Evolutionary conservation across 1,140 invertebrate genomes (phyloP).

Genomic region (Tetragonula clypearis): DNA sequence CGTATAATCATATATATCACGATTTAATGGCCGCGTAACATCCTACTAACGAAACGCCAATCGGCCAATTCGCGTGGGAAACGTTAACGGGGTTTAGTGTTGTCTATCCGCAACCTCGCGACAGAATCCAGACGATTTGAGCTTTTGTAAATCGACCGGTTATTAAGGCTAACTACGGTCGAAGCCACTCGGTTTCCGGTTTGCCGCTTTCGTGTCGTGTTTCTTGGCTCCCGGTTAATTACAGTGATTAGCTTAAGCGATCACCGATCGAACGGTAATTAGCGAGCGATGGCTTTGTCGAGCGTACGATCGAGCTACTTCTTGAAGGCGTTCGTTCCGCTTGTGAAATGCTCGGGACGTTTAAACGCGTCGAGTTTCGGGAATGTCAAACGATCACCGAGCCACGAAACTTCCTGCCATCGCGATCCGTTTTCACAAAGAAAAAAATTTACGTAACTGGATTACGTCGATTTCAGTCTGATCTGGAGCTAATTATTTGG

Average conservation of each 20-base stretch:
- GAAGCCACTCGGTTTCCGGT: not conserved
- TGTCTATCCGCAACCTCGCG: not conserved
- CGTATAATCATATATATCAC: too few species aligned
- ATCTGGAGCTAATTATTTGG: too few species aligned
- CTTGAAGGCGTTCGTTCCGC: not conserved
- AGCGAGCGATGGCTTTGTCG: constrained; percentile 3
- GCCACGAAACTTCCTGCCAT: not conserved
- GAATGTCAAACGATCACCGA: constrained; percentile 22
- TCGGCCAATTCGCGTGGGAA: not conserved
- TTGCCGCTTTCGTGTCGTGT: not conserved
- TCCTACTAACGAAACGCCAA: not conserved
- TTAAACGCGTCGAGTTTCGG: not conserved
- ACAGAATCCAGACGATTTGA: constrained; percentile 8
- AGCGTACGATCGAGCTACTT: constrained; percentile 9
- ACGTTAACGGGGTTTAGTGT: constrained; percentile 16
- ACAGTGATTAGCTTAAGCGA: constrained; percentile 36
- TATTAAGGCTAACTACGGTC: constrained; percentile 13
- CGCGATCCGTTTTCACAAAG: not conserved
- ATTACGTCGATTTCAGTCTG: not conserved
- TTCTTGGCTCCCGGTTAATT: constrained; percentile 37
- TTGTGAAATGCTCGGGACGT: constrained; percentile 29
- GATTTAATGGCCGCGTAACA: not conserved
- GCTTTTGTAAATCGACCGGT: constrained; percentile 10
- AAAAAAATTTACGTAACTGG: not conserved
- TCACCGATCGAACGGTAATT: constrained; percentile 53